Conservation (phyloP, 2,113 vertebrate genomes). For the Abramis brama region DNA sequence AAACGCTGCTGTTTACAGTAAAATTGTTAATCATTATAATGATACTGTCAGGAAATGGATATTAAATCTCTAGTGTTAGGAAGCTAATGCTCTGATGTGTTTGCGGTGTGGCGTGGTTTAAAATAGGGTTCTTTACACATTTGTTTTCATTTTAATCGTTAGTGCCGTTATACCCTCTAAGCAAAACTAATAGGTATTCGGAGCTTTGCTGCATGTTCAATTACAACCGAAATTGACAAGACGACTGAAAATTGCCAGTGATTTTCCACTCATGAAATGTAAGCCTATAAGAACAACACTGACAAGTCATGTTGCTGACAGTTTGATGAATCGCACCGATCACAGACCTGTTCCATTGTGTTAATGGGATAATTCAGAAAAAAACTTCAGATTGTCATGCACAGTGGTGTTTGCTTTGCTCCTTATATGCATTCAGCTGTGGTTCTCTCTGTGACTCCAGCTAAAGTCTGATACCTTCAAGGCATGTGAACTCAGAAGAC, state of each 20-base stretch:
- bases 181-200: slow-evolving; percentile 39
- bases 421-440: slow-evolving; percentile 28
- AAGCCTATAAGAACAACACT: slow-evolving; percentile 39
- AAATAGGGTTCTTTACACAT: neutral
- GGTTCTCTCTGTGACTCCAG: neutral
- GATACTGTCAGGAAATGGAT: slow-evolving; percentile 1
- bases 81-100: neutral
- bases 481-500: slow-evolving; percentile 36
- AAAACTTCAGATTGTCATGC: slow-evolving; percentile 15
- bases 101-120: neutral
- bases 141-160: slow-evolving; percentile 22
- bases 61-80: neutral
- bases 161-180: slow-evolving; percentile 19
- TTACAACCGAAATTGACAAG: slow-evolving; percentile 50
- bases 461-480: slow-evolving; percentile 41
- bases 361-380: slow-evolving; percentile 44
- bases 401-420: slow-evolving; percentile 32
- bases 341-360: slow-evolving; percentile 27
- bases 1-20: neutral
- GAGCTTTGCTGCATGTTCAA: slow-evolving; percentile 34
- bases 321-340: slow-evolving; percentile 54
- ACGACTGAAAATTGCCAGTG: slow-evolving; percentile 45
- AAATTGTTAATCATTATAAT: slow-evolving; percentile 4
- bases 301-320: slow-evolving; percentile 43
- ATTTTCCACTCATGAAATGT: slow-evolving; percentile 49